phyloP scores from a whole-genome alignment of 2,113 vertebrate species.

The Felis chaus region DNA sequence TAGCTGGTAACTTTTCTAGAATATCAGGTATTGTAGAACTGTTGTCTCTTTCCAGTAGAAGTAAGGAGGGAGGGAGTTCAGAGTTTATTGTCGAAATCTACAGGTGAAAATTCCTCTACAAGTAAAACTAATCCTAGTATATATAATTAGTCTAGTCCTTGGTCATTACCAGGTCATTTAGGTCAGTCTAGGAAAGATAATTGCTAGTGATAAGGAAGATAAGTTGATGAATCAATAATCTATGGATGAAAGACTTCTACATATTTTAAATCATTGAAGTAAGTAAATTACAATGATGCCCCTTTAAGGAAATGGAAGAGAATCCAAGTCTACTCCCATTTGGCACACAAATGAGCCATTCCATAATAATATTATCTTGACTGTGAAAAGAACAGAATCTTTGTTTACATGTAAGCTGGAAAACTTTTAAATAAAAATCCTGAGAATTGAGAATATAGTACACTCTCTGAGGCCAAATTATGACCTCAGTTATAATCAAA shows the following conservation, averaged over 20 bases:
- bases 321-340: not conserved
- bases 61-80: not conserved
- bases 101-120: not conserved
- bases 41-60: not conserved
- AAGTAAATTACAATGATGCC: not conserved
- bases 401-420: slow-evolving; percentile 59
- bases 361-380: slow-evolving; percentile 54
- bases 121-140: not conserved
- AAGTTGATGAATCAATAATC: slow-evolving; percentile 24
- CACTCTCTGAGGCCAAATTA: slow-evolving; percentile 49
- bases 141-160: slow-evolving; percentile 11
- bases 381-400: slow-evolving; percentile 39
- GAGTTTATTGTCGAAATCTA: not conserved
- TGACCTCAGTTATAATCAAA: slow-evolving; percentile 49
- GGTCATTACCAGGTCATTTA: not conserved
- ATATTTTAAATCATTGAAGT: not conserved
- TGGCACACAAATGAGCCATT: slow-evolving; percentile 29
- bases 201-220: not conserved
- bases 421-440: slow-evolving; percentile 62
- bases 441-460: slow-evolving; percentile 22
- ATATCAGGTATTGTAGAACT: slow-evolving; percentile 10
- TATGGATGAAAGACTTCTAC: slow-evolving; percentile 1
- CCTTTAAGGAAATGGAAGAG: slow-evolving; percentile 55
- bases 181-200: slow-evolving; percentile 25
- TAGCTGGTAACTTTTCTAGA: not conserved